Evolutionary conservation across 2,113 vertebrate species (phyloP), one percentile per base, ranked within the genome.

Genomic region (Pampusana beccarii): DNA sequence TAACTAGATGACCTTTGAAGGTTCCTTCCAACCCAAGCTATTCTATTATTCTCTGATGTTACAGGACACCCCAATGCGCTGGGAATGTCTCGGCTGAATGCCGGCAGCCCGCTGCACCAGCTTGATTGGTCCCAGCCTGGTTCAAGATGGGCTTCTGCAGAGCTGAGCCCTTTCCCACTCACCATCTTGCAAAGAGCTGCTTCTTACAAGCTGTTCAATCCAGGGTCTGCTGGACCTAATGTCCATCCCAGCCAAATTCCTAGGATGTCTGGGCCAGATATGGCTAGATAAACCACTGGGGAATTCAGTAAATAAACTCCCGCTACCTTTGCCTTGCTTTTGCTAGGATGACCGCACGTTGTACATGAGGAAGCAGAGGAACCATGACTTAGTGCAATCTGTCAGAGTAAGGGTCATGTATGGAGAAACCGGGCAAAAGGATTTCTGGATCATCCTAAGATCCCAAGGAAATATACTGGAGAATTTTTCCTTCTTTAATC

Each of bases 341-440:
- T 0, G 0, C 64, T 65, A 13, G 17, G 21, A 17, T 69, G 53
- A 34, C 57, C 0, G 0, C n/a, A 23, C 13, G 2, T 23, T 34
- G 64, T 38, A 11, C 13, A 1, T 13, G n/a, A 72, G 83, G 72
- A 79, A 93, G 90, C 36, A 21, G 60, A 71, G 36, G 67, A 95
- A 14, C 38, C 7, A 2, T 21, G 60, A 61, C 42, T 90, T 80
- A 15, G 33, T 88, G 85, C 82, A 88, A 8, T 64, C 56, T 80
- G 34, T 86, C 86, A 64, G 86, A 92, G 40, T 79, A 94, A 97
- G 72, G 92, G 90, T 96, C 82, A n/a, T 0, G 11, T 28, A 8
- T 90, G 79, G 88, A 64, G 95, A 95, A 96, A 96, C 50, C 57
- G 38, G 86, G 86, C 50, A 84, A 95, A 95, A 92, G 82, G 88